Conservation (phyloP, 1,140 invertebrate species). For the Drosophila nigrodunni region DNA sequence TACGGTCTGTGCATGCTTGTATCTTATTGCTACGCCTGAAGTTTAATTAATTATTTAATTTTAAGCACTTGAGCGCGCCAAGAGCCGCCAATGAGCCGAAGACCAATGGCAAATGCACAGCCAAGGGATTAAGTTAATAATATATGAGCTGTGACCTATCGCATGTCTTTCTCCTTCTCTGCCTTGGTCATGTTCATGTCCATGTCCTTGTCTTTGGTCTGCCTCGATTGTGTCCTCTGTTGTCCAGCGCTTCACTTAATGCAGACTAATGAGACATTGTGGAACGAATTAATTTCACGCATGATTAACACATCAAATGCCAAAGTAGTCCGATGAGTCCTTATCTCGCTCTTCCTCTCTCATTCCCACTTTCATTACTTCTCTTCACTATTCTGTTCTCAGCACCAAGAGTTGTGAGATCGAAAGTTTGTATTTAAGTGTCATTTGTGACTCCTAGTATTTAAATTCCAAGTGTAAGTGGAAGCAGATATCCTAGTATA, state of each 20-base stretch:
- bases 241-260: constrained; percentile 69
- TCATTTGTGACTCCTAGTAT: no score
- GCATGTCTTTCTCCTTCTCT: constrained; percentile 13
- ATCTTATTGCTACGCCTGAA: constrained; percentile 50
- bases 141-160: constrained; percentile 71
- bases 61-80: constrained; percentile 79
- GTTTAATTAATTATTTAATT: constrained; percentile 84
- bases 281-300: constrained; percentile 84
- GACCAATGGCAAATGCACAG: constrained; percentile 58
- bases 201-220: constrained; percentile 4
- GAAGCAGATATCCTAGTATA: background rate
- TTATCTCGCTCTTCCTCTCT: background rate
- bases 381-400: background rate
- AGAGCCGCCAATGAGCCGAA: constrained; percentile 65
- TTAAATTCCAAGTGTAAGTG: background rate
- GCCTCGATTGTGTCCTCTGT: constrained; percentile 14
- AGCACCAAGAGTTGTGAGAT: no score
- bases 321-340: constrained; percentile 33
- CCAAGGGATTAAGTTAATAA: constrained; percentile 80
- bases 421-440: background rate
- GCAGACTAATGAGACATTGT: constrained; percentile 84
- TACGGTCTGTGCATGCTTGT: constrained; percentile 10
- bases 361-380: background rate
- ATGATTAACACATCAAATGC: constrained; percentile 84
- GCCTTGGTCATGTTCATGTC: constrained; percentile 28